Percentiles rank a stretch among this genome's conserved stretches.
Evolutionary conservation across 2,797 vertebrate genomes (phyloP).

Genomic region (Ibycter americanus): DNA sequence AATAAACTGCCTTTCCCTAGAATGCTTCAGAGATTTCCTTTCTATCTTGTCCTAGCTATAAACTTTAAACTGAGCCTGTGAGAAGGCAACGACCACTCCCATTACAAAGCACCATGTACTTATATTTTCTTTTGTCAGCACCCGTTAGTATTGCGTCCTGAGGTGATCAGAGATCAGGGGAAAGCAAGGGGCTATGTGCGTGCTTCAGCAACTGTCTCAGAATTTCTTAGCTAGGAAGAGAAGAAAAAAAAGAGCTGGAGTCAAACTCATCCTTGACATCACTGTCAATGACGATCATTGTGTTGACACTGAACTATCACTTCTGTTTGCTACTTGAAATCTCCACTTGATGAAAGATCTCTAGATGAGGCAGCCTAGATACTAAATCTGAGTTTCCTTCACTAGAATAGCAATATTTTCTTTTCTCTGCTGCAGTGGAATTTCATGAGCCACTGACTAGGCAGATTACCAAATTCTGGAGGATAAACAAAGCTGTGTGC

Average conservation of each 20-base stretch:
- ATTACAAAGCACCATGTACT: not conserved
- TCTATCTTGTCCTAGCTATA: not conserved
- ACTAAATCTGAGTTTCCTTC: slow-evolving; percentile 5
- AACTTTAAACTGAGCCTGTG: not conserved
- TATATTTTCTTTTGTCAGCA: not conserved
- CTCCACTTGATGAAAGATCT: not conserved
- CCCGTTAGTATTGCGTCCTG: not conserved
- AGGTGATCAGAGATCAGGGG: not conserved
- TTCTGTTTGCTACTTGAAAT: slow-evolving; percentile 14
- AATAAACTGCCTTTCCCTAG: not conserved
- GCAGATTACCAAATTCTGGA: slow-evolving; percentile 55
- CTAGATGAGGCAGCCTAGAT: not conserved
- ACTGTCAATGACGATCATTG: not conserved
- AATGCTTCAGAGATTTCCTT: not conserved
- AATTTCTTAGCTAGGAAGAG: not conserved
- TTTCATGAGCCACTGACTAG: slow-evolving; percentile 57
- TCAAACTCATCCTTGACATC: not conserved
- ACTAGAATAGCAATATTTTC: slow-evolving; percentile 16
- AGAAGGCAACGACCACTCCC: not conserved
- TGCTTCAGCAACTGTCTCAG: not conserved
- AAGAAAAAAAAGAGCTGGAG: not conserved
- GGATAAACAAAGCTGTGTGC: slow-evolving; percentile 52
- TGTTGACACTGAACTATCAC: not conserved
- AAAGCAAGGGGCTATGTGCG: not conserved
- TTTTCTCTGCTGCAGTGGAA: slow-evolving; percentile 46